Base-by-base conservation (phyloP, 2,888 invertebrate genomes). In the Troides oblongomaculatus region DNA sequence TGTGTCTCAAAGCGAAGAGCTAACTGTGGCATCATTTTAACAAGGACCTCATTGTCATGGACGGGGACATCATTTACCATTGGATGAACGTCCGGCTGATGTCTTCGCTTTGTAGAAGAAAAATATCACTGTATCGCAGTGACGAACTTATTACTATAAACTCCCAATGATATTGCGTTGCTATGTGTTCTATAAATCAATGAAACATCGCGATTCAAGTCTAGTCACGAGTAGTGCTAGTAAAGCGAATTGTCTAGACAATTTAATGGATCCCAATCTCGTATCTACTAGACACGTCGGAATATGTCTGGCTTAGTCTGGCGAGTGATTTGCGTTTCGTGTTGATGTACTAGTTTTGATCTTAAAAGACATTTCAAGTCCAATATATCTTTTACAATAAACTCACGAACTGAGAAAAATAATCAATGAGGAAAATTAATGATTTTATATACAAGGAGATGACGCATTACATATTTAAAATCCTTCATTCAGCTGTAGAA, bases 191-290 rank as follows among this genome's bases (percentile, higher is more conserved):
- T 18, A 57, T 21, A 21, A 23, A 21, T 50, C 21, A 57, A 57
- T 53, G n/a, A 57, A 57, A 57, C 18, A 6, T 57, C 21, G 21
- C 57, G 18, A 21, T 57, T 57, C 21, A 17, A 50, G 18, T 17
- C 57, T 21, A 8, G n/a, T 18, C 57, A 57, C 10, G 50, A 50
- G 7, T 39, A 36, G 58, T 23, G 58, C 30, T 60, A 8, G 36
- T 30, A 62, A 50, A 63, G 59, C 23, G 58, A 58, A 63, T 63
- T 60, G 62, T 70, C 66, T 70, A 70, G 70, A 70, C 70, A 46
- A 50, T 59, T 66, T 70, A 62, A 69, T 62, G 36, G 39, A 58
- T 50, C 59, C 30, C 63, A 63, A 62, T 62, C 66, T 39, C 53
- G 61, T 56, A 56, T 58, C n/a, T 23, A 57, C n/a, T 30, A 50